Conservation (phyloP, 2,888 invertebrate species). For the Tridacna crocea region DNA sequence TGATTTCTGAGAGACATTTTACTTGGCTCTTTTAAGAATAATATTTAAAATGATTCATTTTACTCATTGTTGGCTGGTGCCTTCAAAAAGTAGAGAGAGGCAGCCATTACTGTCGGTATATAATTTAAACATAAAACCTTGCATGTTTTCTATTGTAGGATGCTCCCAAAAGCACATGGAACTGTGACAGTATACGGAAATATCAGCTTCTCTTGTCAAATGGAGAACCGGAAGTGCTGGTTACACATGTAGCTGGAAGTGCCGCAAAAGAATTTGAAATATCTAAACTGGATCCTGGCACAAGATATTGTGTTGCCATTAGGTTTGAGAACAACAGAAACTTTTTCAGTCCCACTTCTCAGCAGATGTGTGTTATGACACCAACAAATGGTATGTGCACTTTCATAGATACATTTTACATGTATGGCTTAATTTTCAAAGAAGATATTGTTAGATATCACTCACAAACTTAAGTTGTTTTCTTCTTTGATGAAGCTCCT, state of each 20-base stretch:
- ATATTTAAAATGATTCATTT: too few relatives aligned
- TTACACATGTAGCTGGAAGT: constrained; percentile 61
- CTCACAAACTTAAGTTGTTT: too few relatives aligned
- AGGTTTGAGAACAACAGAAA: constrained; percentile 71
- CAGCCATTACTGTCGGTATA: too few relatives aligned
- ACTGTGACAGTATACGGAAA: constrained; percentile 70
- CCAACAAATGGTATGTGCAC: constrained; percentile 54
- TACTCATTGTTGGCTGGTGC: too few relatives aligned
- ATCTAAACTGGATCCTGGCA: constrained; percentile 71
- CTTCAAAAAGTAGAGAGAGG: too few relatives aligned
- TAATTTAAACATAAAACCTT: too few relatives aligned
- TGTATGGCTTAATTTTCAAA: too few relatives aligned
- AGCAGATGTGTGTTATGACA: constrained; percentile 69
- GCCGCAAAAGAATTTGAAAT: constrained; percentile 64
- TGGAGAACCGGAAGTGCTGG: constrained; percentile 48
- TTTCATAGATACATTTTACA: too few relatives aligned
- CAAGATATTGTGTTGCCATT: constrained; percentile 74
- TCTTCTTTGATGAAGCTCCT: too few relatives aligned
- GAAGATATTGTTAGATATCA: too few relatives aligned
- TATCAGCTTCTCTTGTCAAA: constrained; percentile 68
- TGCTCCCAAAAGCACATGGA: constrained; percentile 66
- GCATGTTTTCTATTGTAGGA: constrained; percentile 63
- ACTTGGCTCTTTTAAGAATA: too few relatives aligned
- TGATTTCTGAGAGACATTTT: too few relatives aligned
- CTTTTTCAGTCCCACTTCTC: constrained; percentile 70